Base-by-base conservation (phyloP, 2,888 invertebrate species). In the Stomorhina lunata region DNA sequence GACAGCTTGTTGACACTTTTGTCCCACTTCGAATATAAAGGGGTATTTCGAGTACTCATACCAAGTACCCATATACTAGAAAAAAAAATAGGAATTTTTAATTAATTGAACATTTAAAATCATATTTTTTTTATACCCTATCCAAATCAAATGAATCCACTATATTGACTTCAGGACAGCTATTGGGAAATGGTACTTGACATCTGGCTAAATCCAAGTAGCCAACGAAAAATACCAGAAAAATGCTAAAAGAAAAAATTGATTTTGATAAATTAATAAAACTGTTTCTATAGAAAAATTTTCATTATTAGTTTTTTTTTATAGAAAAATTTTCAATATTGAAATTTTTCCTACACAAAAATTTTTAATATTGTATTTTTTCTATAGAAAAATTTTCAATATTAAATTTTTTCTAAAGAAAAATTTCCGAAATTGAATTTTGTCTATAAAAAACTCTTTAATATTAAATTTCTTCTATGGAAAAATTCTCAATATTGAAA, bases 31-130 rank as follows among this genome's bases (percentile, higher is more conserved):
- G 88, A 95, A 95, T n/a, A 95, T 87, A 50, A 95, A 94, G 86
- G 95, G 95, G 90, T 96, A 96, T 86, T 94, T 94, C 86, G 95
- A 94, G 17, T 93, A 93, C 89, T 96, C 96, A 87, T 94, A 96
- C 96, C 96, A 96, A 86, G 93, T 93, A 45, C 96, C 96, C 87
- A 94, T 88, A 87, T 95, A 95, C 95, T 95, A n/a, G 79, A 59
- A 86, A 75, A 29, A 12, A 50, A 75, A 57, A 80, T 9, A 29
- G 2, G 25, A n/a, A 15, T 1, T 32, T 37, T 12, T 34, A 15
- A 9, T 57, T 25, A 32, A 6, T 17, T 10, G 43, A 9, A 32
- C 1, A 34, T 63, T 34, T 32, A n/a, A 32, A 59, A n/a, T 20
- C 45, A 68, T n/a, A 32, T n/a, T 7, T 1, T 6, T 15, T 37